Base-by-base conservation (phyloP, 1,140 invertebrate genomes). In the Forficula auricularia region DNA sequence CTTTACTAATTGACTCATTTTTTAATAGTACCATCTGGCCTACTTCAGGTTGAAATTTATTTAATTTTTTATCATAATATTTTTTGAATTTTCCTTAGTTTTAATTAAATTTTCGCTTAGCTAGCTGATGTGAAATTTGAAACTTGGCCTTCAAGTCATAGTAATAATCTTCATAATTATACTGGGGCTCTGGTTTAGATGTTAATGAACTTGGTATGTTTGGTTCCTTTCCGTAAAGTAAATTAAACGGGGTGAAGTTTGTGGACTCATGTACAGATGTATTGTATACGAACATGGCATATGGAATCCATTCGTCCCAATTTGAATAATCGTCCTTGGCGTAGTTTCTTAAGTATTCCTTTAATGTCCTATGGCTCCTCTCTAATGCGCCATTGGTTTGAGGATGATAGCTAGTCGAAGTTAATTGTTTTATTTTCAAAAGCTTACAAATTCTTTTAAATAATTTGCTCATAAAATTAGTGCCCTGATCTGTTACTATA, bases 371-470 rank as follows among this genome's bases (percentile, higher is more conserved):
- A 46, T 61, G 59, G 7, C 22, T 44, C 45, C 58, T 34, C 50
- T 61, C 58, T 38, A 58, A 30, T n/a, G 52, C 50, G 7, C 55
- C 57, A 36, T 61, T 59, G 10, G 46, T 51, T 48, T 60, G 50
- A 33, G 57, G 57, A 36, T 54, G 53, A 43, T 54, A 54, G 13
- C 53, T 44, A 3, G 53, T 51, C 1, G 55, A 54, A 14, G 48
- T 40, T 12, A 59, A 42, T 31, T 55, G 46, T 40, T 51, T 54
- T 47, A 46, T 52, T 43, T 55, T 39, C 16, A 53, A 47, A 18
- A 50, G 13, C 40, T 49, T 49, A 32, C 50, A 50, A 32, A 56
- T 20, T 3, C 45, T 50, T 41, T 46, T 52, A 19, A 52, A 45
- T 20, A 54, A 19, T 42, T 51, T 18, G 7, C 35, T 38, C 0